A percentile compares a stretch with the other conserved stretches of the same genome.
Conservation (phyloP, 1,140 invertebrate genomes). For the Helicoverpa zea region DNA sequence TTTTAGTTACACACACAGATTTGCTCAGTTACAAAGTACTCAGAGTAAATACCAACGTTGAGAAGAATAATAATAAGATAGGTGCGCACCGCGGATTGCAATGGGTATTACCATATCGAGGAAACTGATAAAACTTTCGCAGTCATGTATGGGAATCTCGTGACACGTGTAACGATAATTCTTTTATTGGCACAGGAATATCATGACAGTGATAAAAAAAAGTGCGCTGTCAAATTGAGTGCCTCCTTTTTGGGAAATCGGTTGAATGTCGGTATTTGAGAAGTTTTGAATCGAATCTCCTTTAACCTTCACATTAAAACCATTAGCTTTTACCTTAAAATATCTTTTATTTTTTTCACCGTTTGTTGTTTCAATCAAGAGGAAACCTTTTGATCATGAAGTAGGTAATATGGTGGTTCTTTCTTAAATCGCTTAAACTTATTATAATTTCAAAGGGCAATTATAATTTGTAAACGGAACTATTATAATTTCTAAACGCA, state of each 20-base stretch:
- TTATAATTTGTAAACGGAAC: no score
- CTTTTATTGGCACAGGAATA: slow-evolving; percentile 18
- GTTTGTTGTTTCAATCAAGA: no score
- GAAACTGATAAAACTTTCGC: not conserved
- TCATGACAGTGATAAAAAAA: not conserved
- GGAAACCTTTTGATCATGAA: not conserved
- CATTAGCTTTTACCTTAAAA: no score
- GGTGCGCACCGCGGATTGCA: not conserved
- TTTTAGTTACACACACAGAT: no score
- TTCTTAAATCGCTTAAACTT: not conserved
- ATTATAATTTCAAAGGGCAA: not conserved
- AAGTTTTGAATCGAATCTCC: no score
- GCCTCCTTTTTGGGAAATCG: no score
- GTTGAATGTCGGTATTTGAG: no score
- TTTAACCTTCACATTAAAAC: no score
- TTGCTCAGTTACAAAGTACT: not conserved
- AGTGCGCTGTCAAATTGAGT: no score
- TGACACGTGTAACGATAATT: slow-evolving; percentile 37
- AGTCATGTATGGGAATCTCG: not conserved
- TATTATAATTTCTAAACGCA: no score
- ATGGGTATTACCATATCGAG: slow-evolving; percentile 32
- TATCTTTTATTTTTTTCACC: no score
- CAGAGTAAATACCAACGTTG: not conserved
- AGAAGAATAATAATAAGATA: slow-evolving; percentile 25
- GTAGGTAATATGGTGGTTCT: not conserved